These are phyloP conservation scores for Rhopalosiphum nymphaeae DNA, from an alignment of 2,888 invertebrate species.

Conservation along the genomic window DNA sequence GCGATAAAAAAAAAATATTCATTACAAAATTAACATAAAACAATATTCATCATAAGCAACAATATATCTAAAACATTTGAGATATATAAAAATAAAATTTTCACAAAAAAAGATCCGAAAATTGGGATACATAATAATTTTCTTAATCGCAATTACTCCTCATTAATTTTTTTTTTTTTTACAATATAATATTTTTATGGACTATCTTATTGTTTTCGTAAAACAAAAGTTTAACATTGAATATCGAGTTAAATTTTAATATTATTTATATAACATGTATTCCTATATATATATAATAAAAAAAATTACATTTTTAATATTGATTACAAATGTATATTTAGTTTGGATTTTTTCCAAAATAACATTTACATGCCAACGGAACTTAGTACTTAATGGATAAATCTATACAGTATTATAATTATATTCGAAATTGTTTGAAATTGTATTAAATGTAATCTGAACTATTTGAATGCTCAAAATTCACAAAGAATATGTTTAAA, in stretches of 20 bases:
- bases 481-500: background rate
- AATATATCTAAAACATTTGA: constrained; percentile 37
- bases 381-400: background rate
- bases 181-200: background rate
- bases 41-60: constrained; percentile 51
- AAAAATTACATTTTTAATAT: background rate
- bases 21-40: constrained; percentile 51
- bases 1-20: constrained; percentile 27
- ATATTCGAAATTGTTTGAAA: background rate
- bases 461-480: background rate
- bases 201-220: background rate
- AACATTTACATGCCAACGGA: background rate
- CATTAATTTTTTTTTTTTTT: background rate
- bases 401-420: background rate
- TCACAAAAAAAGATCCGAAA: constrained; percentile 34
- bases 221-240: background rate
- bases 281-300: no score
- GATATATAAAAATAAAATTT: constrained; percentile 58
- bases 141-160: background rate
- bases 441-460: background rate
- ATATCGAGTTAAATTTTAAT: background rate
- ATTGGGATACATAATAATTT: background rate
- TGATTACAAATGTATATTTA: background rate
- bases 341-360: background rate
- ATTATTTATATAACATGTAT: background rate